Evolutionary conservation across 2,797 vertebrate genomes (phyloP).

Genomic region (Sebastes dallii): DNA sequence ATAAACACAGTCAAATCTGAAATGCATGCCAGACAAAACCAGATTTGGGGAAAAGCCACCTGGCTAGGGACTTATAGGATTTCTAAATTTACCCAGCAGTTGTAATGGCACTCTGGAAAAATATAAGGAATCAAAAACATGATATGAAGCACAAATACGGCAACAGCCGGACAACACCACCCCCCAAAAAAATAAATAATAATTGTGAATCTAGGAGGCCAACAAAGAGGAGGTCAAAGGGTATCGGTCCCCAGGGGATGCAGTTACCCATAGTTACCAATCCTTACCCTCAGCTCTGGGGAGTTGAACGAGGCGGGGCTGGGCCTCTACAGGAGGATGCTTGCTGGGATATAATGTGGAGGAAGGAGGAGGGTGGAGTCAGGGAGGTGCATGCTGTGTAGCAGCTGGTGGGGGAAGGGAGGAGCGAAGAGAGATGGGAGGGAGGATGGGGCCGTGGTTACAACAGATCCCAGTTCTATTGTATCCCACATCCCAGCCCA

Average conservation of each 20-base stretch:
- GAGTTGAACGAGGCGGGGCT: conserved; percentile 51
- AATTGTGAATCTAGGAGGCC: conserved; percentile 34
- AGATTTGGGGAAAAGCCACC: conserved; percentile 41
- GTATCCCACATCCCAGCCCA: conserved; percentile 45
- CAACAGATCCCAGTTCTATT: conserved; percentile 52
- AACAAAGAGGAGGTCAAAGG: conserved; percentile 75
- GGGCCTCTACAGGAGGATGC: conserved; percentile 55
- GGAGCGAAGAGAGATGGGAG: conserved; percentile 43
- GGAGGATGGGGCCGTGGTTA: conserved; percentile 48
- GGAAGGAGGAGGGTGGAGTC: conserved; percentile 57
- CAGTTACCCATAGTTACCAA: conserved; percentile 79
- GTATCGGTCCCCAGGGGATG: conserved; percentile 70
- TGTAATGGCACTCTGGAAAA: not conserved
- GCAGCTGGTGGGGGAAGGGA: conserved; percentile 75
- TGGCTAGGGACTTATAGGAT: conserved; percentile 20
- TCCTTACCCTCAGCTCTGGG: conserved; percentile 37
- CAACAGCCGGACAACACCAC: not conserved
- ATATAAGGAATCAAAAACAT: not conserved
- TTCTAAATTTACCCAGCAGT: conserved; percentile 18
- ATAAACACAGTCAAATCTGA: conserved; percentile 50
- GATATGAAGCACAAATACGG: conserved; percentile 4
- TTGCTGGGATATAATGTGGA: conserved; percentile 56
- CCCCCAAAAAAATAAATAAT: not conserved
- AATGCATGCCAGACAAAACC: conserved; percentile 38
- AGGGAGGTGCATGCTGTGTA: conserved; percentile 59